Conservation (phyloP, 2,797 vertebrate genomes). For the Helarctos malayanus region DNA sequence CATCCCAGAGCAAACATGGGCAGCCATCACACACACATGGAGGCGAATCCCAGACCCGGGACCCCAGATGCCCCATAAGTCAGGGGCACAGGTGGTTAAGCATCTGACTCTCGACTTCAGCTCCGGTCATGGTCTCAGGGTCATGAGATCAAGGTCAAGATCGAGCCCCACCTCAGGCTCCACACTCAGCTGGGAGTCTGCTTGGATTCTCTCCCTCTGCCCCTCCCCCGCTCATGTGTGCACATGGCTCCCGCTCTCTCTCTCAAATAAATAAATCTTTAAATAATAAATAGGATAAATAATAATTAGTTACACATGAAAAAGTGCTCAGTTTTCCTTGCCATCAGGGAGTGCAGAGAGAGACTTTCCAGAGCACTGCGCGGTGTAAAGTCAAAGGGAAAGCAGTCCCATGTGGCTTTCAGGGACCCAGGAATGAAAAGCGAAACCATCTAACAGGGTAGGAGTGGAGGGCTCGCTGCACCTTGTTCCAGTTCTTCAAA, state of each 20-base stretch:
- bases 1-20: not conserved
- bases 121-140: not conserved
- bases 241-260: rapidly evolving
- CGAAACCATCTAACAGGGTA: not conserved
- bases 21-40: not conserved
- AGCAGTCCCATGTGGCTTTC: rapidly evolving
- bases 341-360: not conserved
- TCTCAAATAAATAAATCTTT: not conserved
- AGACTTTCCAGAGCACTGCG: rapidly evolving
- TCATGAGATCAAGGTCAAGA: rapidly evolving
- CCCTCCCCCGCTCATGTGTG: not conserved
- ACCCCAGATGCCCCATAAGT: no score
- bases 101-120: not conserved
- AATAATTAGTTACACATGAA: no score
- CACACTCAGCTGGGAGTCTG: no score
- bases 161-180: not conserved
- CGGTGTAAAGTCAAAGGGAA: rapidly evolving
- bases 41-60: rapidly evolving
- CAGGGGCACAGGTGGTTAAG: not conserved
- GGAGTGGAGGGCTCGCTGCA: not conserved
- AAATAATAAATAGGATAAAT: not conserved
- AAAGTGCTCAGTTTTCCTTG: rapidly evolving
- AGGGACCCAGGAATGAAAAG: rapidly evolving
- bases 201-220: not conserved
- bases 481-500: rapidly evolving